These are phyloP conservation scores for Papilio helenus DNA, from an alignment of 1,140 invertebrate genomes.

Conservation along the genomic window DNA sequence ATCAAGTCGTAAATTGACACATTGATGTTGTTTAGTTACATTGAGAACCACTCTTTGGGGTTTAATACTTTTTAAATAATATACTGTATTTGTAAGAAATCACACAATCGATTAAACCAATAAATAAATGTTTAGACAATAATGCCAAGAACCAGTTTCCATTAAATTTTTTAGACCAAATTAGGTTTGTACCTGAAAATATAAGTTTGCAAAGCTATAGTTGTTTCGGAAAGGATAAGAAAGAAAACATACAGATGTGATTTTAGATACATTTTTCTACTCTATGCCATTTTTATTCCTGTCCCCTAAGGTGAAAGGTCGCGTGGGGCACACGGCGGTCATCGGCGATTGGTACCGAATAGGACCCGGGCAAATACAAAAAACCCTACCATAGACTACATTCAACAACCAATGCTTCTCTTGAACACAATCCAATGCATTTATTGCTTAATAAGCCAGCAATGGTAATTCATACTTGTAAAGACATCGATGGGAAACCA, in stretches of 20 bases:
- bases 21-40: background rate
- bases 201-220: no score
- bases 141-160: no score
- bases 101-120: background rate
- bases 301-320: slow-evolving; percentile 79
- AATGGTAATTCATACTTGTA: slow-evolving; percentile 11
- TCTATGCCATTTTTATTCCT: slow-evolving; percentile 50
- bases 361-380: slow-evolving; percentile 53
- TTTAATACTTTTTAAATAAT: background rate
- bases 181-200: background rate
- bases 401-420: slow-evolving; percentile 35
- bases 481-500: background rate
- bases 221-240: no score
- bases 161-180: background rate
- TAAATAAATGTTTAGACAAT: background rate
- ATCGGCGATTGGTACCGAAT: slow-evolving; percentile 73
- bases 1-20: background rate
- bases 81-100: background rate
- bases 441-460: background rate
- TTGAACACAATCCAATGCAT: background rate
- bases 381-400: slow-evolving; percentile 22
- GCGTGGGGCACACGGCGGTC: slow-evolving; percentile 74
- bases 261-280: background rate
- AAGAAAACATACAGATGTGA: background rate
- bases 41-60: background rate